Evolutionary conservation across 2,888 invertebrate genomes (phyloP), one percentile per base, ranked within the genome.

Genomic region (Tipula confusa): DNA sequence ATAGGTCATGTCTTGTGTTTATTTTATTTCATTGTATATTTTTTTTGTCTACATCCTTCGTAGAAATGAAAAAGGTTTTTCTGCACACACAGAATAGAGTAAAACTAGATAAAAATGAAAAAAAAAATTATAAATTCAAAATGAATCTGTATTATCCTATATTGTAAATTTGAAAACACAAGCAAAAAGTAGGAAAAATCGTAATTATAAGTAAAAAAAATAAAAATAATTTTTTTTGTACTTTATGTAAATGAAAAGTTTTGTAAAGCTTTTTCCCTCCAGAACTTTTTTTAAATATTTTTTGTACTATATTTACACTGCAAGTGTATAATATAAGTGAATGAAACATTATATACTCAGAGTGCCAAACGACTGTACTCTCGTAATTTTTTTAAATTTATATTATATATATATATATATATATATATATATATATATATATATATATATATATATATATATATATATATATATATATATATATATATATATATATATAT

Each of bases 1-100:
- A 64, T 64, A 64, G 64, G 64, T 64, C 64, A 64, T 18, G 64
- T 64, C 64, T 64, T 64, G 64, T 64, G 64, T 64, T 64, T 64
- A 24, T 64, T 24, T 64, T 64, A 64, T 64, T 64, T 24, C 24
- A n/a, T n/a, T n/a, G 18, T 48, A 24, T 64, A n/a, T 64, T 64
- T 64, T 0, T 18, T 64, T 9, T 15, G 5, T 43, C 15, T 43
- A 43, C 15, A 43, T 43, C 18, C 43, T 15, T 1, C 7, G 24
- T 24, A 64, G 4, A 64, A 64, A 24, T 64, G 3, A 24, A 24
- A 64, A 24, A 24, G 24, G 24, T 11, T 24, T 64, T 24, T 24
- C 64, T 64, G 24, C 11, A 64, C 24, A 24, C n/a, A n/a, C 11
- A 33, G n/a, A n/a, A 9, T 64, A 64, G 24, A 64, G 64, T 9